Evolutionary conservation across 1,140 invertebrate genomes (phyloP), one percentile per base, ranked within the genome.

Genomic region (Leptinotarsa defecta): DNA sequence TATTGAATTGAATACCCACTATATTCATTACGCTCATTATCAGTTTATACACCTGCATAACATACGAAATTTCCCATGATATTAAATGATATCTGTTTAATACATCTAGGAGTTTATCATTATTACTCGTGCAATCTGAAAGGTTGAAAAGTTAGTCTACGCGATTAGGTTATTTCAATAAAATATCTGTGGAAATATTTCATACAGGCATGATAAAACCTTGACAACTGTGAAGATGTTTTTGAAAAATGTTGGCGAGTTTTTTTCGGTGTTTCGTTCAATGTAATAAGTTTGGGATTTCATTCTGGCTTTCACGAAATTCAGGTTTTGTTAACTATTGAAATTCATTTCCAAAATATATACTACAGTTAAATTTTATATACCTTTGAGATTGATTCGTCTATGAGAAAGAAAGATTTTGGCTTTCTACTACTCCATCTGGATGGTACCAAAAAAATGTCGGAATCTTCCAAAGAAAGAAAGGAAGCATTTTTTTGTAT

Each of bases 41-140:
- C 78, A 79, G 72, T 67, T 69, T 57, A 74, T 67, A 73, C 78
- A 79, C 78, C 78, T 79, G 78, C 71, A 74, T 49, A 61, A 52
- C 48, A 20, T 72, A 13, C 48, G 48, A 61, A 75, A 74, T 67
- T 79, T 79, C 78, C 63, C 78, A 79, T 79, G 78, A 77, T 76
- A 76, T 78, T 74, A 69, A 74, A 74, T 70, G 75, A 74, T 77
- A 77, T 77, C 76, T 74, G 15, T 48, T 64, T 19, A 68, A 57
- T 67, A 27, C 62, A 77, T 77, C 76, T 74, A 72, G 61, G 74
- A 74, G 74, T 67, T 77, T 72, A 77, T 74, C 72, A 48, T 68
- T 68, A 77, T 77, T 70, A 77, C 65, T 48, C 61, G 63, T 71
- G 52, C 71, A 62, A 72, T 62, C 13, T 72, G 63, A 61, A 71